Conservation (phyloP, 1,140 invertebrate species). For the Chironomus tepperi region DNA sequence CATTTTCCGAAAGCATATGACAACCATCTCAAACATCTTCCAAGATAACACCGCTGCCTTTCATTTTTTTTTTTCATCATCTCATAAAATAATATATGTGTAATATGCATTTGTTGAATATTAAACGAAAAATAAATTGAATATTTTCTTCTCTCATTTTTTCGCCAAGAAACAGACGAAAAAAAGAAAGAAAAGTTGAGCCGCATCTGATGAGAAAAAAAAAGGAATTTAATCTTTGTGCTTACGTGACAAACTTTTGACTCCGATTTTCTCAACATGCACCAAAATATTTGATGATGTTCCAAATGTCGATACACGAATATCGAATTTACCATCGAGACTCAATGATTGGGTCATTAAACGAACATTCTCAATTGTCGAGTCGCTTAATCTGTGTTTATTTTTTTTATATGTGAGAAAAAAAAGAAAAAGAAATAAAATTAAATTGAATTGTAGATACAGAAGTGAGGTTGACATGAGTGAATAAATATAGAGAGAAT, state of each 20-base stretch:
- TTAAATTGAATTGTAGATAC: neutral
- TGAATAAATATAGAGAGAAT: neutral
- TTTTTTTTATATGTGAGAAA: no score
- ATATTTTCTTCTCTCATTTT: neutral
- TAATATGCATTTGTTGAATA: neutral
- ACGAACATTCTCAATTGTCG: constrained; percentile 28
- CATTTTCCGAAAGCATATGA: no score
- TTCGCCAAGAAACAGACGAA: neutral
- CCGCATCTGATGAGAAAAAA: neutral
- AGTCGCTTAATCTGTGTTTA: constrained; percentile 28
- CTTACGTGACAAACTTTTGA: constrained; percentile 27
- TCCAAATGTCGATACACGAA: constrained; percentile 29
- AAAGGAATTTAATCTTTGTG: constrained; percentile 13
- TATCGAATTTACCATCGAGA: constrained; percentile 29
- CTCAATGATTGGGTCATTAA: constrained; percentile 28
- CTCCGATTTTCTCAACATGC: constrained; percentile 27
- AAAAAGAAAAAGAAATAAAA: neutral
- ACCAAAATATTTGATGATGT: constrained; percentile 28
- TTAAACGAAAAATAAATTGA: neutral
- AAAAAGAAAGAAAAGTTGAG: neutral
- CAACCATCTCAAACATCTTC: no score
- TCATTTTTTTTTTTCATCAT: constrained; percentile 4
- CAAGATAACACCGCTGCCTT: neutral
- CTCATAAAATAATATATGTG: neutral
- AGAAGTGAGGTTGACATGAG: neutral